phyloP scores from a whole-genome alignment of 2,113 vertebrate species.

The Myiopsitta monachus region DNA sequence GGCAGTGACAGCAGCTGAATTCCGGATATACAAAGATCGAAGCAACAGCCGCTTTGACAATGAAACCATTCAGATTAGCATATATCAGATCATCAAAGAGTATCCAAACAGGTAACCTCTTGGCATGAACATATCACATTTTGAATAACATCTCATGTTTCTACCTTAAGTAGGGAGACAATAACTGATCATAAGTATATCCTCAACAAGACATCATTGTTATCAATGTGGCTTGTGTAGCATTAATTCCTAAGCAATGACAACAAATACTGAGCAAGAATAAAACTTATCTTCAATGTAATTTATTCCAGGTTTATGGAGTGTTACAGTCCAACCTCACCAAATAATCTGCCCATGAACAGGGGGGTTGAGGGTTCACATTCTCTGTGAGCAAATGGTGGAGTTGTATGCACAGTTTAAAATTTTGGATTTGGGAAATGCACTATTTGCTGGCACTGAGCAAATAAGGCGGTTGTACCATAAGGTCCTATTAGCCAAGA shows the following conservation, averaged over 20 bases:
- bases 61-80: slow-evolving; percentile 89
- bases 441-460: neutral
- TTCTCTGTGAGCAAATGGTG: neutral
- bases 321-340: neutral
- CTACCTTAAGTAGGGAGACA: neutral
- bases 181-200: rapidly evolving
- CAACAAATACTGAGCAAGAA: neutral
- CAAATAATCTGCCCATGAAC: neutral
- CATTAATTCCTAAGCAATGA: neutral
- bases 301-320: neutral
- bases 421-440: neutral
- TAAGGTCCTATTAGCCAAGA: neutral
- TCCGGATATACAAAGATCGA: slow-evolving; percentile 95
- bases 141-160: neutral
- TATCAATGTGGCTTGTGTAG: neutral
- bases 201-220: neutral
- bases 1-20: slow-evolving; percentile 94
- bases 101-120: slow-evolving; percentile 86
- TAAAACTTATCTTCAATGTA: neutral
- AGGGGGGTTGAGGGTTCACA: neutral
- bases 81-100: slow-evolving; percentile 97
- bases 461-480: neutral
- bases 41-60: slow-evolving; percentile 90
- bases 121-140: neutral
- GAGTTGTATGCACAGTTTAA: neutral